Conservation (phyloP, 2,797 vertebrate genomes). For the Sebastes nivosus region DNA sequence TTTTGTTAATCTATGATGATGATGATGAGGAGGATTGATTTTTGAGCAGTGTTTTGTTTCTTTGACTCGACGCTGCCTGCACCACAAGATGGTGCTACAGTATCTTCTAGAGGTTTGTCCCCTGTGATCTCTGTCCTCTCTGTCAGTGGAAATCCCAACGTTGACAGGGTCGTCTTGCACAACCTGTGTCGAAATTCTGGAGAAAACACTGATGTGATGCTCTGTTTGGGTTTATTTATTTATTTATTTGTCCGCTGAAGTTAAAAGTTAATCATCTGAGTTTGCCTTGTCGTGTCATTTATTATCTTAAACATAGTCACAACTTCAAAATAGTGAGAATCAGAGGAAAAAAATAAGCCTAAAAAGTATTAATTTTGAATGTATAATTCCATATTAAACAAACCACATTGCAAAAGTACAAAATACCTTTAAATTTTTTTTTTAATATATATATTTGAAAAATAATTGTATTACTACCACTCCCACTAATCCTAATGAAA, state of each 20-base stretch:
- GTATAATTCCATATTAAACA: neutral
- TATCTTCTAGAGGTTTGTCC: neutral
- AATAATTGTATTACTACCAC: neutral
- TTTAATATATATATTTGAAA: neutral
- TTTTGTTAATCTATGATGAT: neutral
- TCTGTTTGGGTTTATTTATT: slow-evolving; percentile 2
- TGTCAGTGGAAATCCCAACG: slow-evolving; percentile 2
- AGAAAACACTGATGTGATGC: slow-evolving; percentile 3
- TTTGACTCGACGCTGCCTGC: neutral
- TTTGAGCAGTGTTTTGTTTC: neutral
- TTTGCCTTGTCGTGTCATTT: neutral
- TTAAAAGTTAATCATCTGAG: neutral
- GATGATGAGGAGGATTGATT: neutral
- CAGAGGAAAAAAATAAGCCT: neutral
- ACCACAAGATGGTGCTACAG: slow-evolving; percentile 62
- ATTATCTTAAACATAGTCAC: neutral
- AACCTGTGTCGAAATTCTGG: slow-evolving; percentile 36
- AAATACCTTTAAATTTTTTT: neutral
- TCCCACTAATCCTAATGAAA: neutral
- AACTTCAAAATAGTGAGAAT: neutral
- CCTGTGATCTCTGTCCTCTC: neutral
- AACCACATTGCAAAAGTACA: neutral
- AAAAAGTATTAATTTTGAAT: neutral
- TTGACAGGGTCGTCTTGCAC: slow-evolving; percentile 15
- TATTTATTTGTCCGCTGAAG: slow-evolving; percentile 1